A percentile compares a stretch with the other conserved stretches of the same genome.
These are phyloP conservation scores for Diachrysia chrysitis DNA, from an alignment of 2,888 invertebrate genomes.

Conservation along the genomic window DNA sequence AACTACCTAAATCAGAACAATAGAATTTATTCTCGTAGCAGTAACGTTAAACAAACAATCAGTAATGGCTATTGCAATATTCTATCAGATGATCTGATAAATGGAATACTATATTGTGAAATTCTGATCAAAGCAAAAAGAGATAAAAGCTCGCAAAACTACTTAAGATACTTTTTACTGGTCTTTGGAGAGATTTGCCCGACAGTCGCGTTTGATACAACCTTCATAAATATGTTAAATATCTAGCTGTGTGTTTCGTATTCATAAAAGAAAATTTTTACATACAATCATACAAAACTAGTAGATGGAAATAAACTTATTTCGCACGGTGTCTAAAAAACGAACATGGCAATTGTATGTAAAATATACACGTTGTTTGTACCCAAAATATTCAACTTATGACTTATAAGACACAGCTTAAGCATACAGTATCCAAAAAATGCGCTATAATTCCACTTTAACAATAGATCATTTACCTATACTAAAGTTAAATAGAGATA, in stretches of 20 bases:
- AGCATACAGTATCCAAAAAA: too few species aligned
- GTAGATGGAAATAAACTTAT: slow-evolving; percentile 38
- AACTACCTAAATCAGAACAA: not conserved
- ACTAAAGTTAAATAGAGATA: slow-evolving; percentile 7
- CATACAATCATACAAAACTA: slow-evolving; percentile 42
- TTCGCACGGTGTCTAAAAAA: slow-evolving; percentile 28
- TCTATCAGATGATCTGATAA: slow-evolving; percentile 29
- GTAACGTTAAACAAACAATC: not conserved
- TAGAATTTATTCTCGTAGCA: not conserved
- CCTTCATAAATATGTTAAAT: slow-evolving; percentile 64
- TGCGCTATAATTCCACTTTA: too few species aligned
- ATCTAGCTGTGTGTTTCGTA: slow-evolving; percentile 59
- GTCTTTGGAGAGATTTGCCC: slow-evolving; percentile 54
- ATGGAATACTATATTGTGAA: slow-evolving; percentile 50
- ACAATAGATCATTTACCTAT: not conserved
- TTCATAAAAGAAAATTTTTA: slow-evolving; percentile 61
- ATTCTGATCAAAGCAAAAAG: slow-evolving; percentile 55
- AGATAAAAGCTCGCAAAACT: slow-evolving; percentile 58
- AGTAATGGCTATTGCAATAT: slow-evolving; percentile 14
- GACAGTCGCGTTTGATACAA: slow-evolving; percentile 55
- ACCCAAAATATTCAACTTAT: too few species aligned
- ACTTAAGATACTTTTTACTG: slow-evolving; percentile 59
- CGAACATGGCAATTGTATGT: slow-evolving; percentile 13
- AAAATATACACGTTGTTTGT: not conserved
- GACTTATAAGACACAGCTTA: too few species aligned